phyloP scores from a whole-genome alignment of 2,797 vertebrate species.

The Danionella dracula region DNA sequence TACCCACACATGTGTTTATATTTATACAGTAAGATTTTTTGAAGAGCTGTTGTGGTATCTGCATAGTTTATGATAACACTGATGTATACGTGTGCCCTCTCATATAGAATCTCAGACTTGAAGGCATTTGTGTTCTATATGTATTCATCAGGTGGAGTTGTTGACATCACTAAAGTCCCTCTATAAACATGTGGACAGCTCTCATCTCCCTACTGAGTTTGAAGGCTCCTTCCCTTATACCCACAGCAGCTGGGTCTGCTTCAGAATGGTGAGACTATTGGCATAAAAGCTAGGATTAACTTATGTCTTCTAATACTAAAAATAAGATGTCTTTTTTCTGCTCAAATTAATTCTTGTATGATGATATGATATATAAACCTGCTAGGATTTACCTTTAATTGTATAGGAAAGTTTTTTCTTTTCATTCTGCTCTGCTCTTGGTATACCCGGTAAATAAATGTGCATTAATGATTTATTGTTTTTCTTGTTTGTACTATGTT shows the following conservation, averaged over 20 bases:
- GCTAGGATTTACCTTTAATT: no score
- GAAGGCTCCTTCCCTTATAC: conserved; percentile 80
- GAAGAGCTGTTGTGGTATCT: conserved; percentile 2
- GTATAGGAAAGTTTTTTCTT: no score
- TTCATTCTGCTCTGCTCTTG: not conserved
- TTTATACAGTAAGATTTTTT: no score
- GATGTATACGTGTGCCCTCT: not conserved
- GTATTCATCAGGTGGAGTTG: conserved; percentile 71
- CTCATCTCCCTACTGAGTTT: conserved; percentile 76
- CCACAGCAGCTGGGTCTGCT: conserved; percentile 82
- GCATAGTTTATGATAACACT: not conserved
- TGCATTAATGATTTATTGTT: not conserved
- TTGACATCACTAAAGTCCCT: conserved; percentile 78
- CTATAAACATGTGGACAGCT: conserved; percentile 75
- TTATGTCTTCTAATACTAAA: no score
- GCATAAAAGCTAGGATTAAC: no score
- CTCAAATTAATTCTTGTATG: no score
- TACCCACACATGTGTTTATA: no score
- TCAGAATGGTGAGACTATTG: conserved; percentile 73
- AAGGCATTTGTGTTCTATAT: not conserved
- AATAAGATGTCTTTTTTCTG: no score
- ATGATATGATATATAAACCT: no score
- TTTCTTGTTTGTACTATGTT: not conserved
- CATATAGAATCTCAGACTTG: no score
- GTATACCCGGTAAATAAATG: no score